Evolutionary conservation across 2,113 vertebrate species (phyloP).

Genomic region (Perccottus glenii): DNA sequence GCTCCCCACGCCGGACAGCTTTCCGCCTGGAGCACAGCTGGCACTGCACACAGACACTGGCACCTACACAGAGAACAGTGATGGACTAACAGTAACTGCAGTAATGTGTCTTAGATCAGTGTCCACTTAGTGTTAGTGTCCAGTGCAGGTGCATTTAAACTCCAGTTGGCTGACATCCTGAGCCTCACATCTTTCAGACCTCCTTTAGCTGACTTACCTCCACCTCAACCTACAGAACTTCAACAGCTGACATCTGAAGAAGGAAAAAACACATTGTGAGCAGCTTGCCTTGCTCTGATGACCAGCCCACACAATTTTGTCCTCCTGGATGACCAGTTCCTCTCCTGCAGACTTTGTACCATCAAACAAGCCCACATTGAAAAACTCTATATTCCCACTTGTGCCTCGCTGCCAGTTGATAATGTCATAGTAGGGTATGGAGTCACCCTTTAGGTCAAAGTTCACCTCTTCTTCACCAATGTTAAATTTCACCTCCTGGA

Average conservation of each 20-base stretch:
- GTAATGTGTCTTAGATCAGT: background rate
- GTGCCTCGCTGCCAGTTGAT: constrained; percentile 79
- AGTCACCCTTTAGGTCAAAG: constrained; percentile 80
- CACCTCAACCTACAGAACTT: constrained; percentile 77
- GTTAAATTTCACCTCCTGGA: constrained; percentile 74
- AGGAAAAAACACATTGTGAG: constrained; percentile 77
- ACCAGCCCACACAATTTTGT: constrained; percentile 71
- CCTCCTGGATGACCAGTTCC: constrained; percentile 75
- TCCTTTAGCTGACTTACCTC: constrained; percentile 70
- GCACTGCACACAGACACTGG: constrained; percentile 76
- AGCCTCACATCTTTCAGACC: background rate
- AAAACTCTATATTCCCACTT: constrained; percentile 68
- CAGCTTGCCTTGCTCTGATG: constrained; percentile 80
- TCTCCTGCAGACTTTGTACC: constrained; percentile 68
- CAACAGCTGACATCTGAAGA: constrained; percentile 79
- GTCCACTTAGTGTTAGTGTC: background rate
- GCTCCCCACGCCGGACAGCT: constrained; percentile 76
- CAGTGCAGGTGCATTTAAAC: background rate
- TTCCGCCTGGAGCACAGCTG: constrained; percentile 80
- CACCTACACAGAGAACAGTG: constrained; percentile 54
- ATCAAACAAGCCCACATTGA: constrained; percentile 78
- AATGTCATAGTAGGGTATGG: constrained; percentile 78
- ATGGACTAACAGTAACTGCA: background rate
- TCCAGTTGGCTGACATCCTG: background rate
- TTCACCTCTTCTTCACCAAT: constrained; percentile 73